A percentile compares a stretch with the other conserved stretches of the same genome.
Conservation (phyloP, 2,113 vertebrate genomes). For the Sylvilagus bachmani region DNA sequence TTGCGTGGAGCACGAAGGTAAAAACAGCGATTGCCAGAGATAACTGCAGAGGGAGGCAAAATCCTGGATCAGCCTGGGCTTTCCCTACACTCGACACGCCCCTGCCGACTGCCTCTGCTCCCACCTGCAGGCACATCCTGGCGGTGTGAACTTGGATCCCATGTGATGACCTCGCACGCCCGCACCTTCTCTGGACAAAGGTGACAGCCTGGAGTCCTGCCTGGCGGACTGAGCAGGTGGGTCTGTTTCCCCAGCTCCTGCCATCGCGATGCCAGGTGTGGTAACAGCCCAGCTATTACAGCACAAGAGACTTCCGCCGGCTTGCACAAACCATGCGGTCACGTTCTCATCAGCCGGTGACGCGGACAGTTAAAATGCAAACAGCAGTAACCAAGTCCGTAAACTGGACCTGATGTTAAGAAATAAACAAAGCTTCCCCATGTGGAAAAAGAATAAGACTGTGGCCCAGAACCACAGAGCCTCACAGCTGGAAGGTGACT, state of each 20-base stretch:
- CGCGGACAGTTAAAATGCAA: slow-evolving; percentile 70
- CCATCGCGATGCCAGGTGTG: slow-evolving; percentile 38
- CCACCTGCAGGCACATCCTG: too few relatives aligned
- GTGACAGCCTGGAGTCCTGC: background rate
- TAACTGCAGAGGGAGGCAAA: slow-evolving; percentile 40
- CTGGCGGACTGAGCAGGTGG: background rate
- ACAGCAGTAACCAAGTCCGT: slow-evolving; percentile 40
- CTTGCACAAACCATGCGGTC: slow-evolving; percentile 31
- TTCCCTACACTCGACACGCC: background rate
- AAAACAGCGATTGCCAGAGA: background rate
- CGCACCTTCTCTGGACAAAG: slow-evolving; percentile 5
- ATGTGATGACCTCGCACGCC: background rate
- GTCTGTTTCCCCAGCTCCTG: background rate
- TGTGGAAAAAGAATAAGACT: slow-evolving; percentile 9
- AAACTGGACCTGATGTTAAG: slow-evolving; percentile 6
- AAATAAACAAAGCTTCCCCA: slow-evolving; percentile 39
- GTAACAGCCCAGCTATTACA: slow-evolving; percentile 39
- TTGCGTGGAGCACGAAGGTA: background rate
- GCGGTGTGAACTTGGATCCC: slow-evolving; percentile 17
- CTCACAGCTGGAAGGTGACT: background rate
- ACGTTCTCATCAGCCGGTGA: background rate
- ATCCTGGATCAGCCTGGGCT: background rate
- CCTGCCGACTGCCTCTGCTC: too few relatives aligned
- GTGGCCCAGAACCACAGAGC: background rate
- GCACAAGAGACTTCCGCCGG: slow-evolving; percentile 45